These are phyloP conservation scores for Dermolepida albohirtum DNA, from an alignment of 2,888 invertebrate genomes.

Conservation along the genomic window DNA sequence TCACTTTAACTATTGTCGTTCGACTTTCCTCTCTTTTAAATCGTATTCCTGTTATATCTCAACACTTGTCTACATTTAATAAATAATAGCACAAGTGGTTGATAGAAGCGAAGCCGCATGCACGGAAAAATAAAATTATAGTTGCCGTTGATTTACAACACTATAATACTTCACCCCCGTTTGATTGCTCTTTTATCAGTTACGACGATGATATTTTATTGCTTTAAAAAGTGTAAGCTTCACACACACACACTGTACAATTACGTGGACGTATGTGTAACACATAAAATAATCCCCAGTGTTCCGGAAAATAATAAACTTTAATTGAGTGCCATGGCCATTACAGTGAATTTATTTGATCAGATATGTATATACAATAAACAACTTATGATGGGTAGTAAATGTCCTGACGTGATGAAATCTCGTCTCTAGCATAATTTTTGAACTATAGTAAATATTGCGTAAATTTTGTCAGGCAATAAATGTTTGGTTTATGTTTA, in stretches of 20 bases:
- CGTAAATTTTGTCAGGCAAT: too few species aligned
- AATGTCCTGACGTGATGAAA: too few species aligned
- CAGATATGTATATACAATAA: too few species aligned
- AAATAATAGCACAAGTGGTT: constrained; percentile 29
- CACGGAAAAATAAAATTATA: constrained; percentile 43
- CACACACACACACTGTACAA: background rate
- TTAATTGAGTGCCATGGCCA: constrained; percentile 16
- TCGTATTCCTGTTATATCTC: too few species aligned
- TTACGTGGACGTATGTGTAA: background rate
- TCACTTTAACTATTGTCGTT: too few species aligned
- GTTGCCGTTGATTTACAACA: constrained; percentile 44
- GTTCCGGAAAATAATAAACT: constrained; percentile 33
- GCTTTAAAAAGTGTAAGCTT: constrained; percentile 32
- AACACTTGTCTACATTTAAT: too few species aligned
- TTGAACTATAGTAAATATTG: too few species aligned
- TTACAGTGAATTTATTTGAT: constrained; percentile 6
- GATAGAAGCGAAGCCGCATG: constrained; percentile 7
- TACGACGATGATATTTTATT: constrained; percentile 36
- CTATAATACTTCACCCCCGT: constrained; percentile 36
- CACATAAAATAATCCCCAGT: constrained; percentile 26
- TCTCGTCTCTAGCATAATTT: too few species aligned
- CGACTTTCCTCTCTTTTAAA: too few species aligned
- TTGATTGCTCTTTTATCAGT: constrained; percentile 45
- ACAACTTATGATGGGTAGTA: too few species aligned
- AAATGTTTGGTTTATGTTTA: too few species aligned